Base-by-base conservation (phyloP, 2,888 invertebrate species). In the Erynnis tages region DNA sequence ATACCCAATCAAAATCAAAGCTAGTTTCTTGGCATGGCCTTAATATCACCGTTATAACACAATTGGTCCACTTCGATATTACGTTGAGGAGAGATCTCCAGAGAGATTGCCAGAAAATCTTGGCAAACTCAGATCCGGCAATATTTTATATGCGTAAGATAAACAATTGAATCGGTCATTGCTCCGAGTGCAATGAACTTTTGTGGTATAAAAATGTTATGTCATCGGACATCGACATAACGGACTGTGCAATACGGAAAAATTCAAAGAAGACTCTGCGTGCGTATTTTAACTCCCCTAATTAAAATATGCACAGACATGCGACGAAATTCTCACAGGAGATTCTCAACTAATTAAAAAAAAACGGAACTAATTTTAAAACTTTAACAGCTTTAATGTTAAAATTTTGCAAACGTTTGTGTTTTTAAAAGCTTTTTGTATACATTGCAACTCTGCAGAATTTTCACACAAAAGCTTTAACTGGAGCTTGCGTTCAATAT, bases 401-500 rank as follows among this genome's bases (percentile, higher is more conserved):
- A 21, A 5, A 21, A 3, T 21, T 21, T 21, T 21, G 4, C 21
- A 3, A 4, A 21, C 21, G 21, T 3, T 35, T 35, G 35, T 4
- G 14, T 17, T n/a, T n/a, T n/a, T n/a, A n/a, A 17, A 35, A 35
- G 14, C 17, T 16, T 17, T 35, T 17, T 17, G n/a, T n/a, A n/a
- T 35, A 35, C 21, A 21, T 38, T 10, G 38, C 21, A 23, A 10
- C 37, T n/a, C n/a, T n/a, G n/a, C n/a, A n/a, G 21, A 13, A 38
- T 8, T 23, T 38, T 23, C 17, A 21, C 38, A n/a, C 38, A 38
- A 38, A 21, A 23, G 37, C 19, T 38, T 37, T 55, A 57, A 30
- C 52, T 57, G 44, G 54, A 59, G 59, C 47, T 53, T 52, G 48
- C 54, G 54, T 59, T 57, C 54, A 61, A 59, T 61, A 60, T 60